These are phyloP conservation scores for Eubasilissa splendida DNA, from an alignment of 2,888 invertebrate genomes.

Conservation along the genomic window DNA sequence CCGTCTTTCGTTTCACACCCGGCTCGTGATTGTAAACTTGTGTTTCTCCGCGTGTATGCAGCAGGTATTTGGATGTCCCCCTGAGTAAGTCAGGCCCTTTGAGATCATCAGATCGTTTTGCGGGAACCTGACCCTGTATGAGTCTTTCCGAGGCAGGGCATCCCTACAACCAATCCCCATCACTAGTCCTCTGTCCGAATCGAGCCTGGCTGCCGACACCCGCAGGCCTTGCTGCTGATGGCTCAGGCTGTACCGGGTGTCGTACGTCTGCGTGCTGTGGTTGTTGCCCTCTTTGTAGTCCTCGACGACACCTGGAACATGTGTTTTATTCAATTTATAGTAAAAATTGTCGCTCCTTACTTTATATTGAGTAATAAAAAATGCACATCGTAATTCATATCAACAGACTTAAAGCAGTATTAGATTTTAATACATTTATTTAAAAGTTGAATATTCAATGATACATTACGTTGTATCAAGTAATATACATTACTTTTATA, in stretches of 20 bases:
- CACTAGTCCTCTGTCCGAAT: constrained; percentile 14
- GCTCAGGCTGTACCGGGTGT: constrained; percentile 68
- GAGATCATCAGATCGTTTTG: constrained; percentile 10
- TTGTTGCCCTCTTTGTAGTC: constrained; percentile 68
- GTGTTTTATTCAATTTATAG: not conserved
- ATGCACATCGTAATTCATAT: too few species aligned
- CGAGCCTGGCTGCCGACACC: constrained; percentile 16
- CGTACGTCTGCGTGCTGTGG: constrained; percentile 67
- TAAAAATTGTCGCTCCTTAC: too few species aligned
- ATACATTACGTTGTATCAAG: too few species aligned
- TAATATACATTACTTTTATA: too few species aligned
- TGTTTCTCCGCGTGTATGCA: constrained; percentile 44
- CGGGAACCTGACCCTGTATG: constrained; percentile 41
- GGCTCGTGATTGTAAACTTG: constrained; percentile 40
- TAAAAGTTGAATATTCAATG: too few species aligned
- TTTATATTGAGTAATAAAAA: too few species aligned
- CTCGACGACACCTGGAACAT: constrained; percentile 67
- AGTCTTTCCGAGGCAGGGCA: constrained; percentile 43
- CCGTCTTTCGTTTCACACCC: constrained; percentile 39
- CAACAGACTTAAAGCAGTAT: too few species aligned
- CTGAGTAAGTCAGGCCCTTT: constrained; percentile 11
- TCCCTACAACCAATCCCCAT: constrained; percentile 48
- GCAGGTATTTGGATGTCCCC: constrained; percentile 43
- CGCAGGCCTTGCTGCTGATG: constrained; percentile 60
- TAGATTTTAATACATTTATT: too few species aligned